Base-by-base conservation (phyloP, 2,888 invertebrate genomes). In the Eupithecia tripunctaria region DNA sequence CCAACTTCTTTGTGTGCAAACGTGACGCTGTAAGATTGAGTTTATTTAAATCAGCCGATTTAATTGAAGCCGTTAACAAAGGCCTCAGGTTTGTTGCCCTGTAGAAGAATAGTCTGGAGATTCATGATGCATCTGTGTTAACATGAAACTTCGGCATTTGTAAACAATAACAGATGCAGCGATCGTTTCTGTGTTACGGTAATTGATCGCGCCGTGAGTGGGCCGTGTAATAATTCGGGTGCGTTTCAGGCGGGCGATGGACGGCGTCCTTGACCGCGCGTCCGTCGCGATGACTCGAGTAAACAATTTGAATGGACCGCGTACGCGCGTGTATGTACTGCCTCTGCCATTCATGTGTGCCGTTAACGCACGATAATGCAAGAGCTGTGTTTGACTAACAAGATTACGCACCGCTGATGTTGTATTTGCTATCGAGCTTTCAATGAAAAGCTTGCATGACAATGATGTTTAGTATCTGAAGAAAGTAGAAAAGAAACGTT, bases 281-380 rank as follows among this genome's bases (percentile, higher is more conserved):
- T 84, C 88, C 88, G 87, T 84, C 89, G 89, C 89, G 87, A 86
- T 85, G 85, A 83, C 82, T 82, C 82, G 86, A 84, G 91, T 92
- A 90, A 92, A 91, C 92, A 91, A 91, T 91, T 93, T 94, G 93
- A 93, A 94, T 94, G 93, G 91, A 91, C 88, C 89, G 93, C 91
- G 92, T 92, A 92, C 90, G 88, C 87, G 87, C 88, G 86, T 87
- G 88, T 88, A 87, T 86, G 84, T 87, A 56, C 25, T 14, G 25
- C 21, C 56, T 41, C 67, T 85, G 88, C 91, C 93, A 94, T 94
- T 94, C 93, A 93, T 92, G 89, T 91, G 92, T 89, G 89, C 89
- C 88, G 91, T 89, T 88, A 90, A 89, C 88, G 89, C 89, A 89
- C 88, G 90, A 91, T 90, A 90, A 89, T 88, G 91, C 90, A 87